These are phyloP conservation scores for Epinotia bilunana DNA, from an alignment of 2,888 invertebrate genomes.

Conservation along the genomic window DNA sequence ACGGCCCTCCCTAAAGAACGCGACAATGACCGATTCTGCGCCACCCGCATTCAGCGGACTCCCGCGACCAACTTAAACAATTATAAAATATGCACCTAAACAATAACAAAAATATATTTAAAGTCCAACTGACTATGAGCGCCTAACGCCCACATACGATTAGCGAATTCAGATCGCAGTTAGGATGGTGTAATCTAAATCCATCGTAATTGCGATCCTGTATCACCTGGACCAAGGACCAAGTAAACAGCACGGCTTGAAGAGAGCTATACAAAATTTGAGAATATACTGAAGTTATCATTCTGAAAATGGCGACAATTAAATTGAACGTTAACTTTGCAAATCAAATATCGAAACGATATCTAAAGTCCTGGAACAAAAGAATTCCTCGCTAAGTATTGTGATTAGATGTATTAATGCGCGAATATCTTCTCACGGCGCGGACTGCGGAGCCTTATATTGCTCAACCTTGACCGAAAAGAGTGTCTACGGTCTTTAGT, in stretches of 20 bases:
- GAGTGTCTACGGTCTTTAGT: slow-evolving; percentile 50
- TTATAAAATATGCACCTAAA: not conserved
- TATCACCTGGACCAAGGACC: no score
- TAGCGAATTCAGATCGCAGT: not conserved
- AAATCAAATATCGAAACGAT: slow-evolving; percentile 45
- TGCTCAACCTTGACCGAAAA: slow-evolving; percentile 74
- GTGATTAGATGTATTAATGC: slow-evolving; percentile 54
- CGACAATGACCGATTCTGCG: no score
- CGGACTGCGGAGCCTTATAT: slow-evolving; percentile 47
- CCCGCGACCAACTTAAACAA: no score
- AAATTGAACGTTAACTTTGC: slow-evolving; percentile 17
- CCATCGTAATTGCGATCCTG: not conserved
- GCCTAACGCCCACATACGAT: not conserved
- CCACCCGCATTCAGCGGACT: no score
- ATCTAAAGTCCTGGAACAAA: slow-evolving; percentile 54
- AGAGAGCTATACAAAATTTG: no score
- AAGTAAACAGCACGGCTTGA: no score
- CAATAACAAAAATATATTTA: not conserved
- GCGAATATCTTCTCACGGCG: slow-evolving; percentile 61
- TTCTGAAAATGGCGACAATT: not conserved
- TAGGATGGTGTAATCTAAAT: not conserved
- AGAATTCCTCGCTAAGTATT: slow-evolving; percentile 55
- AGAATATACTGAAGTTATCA: not conserved
- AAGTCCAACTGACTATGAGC: not conserved
- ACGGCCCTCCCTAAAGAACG: no score